Evolutionary conservation across 2,888 invertebrate species (phyloP), one percentile per base, ranked within the genome.

Genomic region (Altica lythri): DNA sequence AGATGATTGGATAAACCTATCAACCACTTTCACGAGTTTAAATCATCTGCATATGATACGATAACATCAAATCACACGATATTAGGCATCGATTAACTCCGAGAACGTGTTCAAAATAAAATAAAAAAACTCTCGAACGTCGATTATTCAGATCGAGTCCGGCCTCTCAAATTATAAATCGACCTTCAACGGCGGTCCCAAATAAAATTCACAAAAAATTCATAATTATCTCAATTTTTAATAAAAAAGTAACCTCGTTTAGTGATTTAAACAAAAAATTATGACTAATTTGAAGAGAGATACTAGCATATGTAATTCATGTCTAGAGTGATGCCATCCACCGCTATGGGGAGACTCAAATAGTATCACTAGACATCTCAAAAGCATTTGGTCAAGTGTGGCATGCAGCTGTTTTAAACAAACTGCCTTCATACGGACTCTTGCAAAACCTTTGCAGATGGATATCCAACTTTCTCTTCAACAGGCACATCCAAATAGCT

Each of bases 151-250:
- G 37, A 38, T 48, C 48, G 14, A 38, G 35, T 30, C 34, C 48
- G 40, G 18, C 48, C 48, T 48, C 38, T 38, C 14, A 48, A 48
- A 48, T 48, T 48, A 48, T 48, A 48, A 48, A 48, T 56, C 65
- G 67, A 66, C 64, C 64, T 66, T 10, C 38, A 38, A 10, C 10
- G 38, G 18, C 38, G 2, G 19, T 9, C 10, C 38, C 2, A 6
- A 1, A 18, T n/a, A 38, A 9, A 19, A 18, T 38, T 38, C 19
- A 62, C n/a, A 55, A 38, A 4, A 19, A 12, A 13, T 12, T 14
- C 12, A 32, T 10, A 5, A 30, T 4, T 30, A 30, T n/a, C n/a
- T 4, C 2, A 32, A 32, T n/a, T 14, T 8, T 17, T 38, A n/a
- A 29, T 29, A 29, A 29, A 29, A 29, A 29, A n/a, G 5, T 25